Conservation (phyloP, 1,140 invertebrate genomes). For the Phocides pigmalion region DNA sequence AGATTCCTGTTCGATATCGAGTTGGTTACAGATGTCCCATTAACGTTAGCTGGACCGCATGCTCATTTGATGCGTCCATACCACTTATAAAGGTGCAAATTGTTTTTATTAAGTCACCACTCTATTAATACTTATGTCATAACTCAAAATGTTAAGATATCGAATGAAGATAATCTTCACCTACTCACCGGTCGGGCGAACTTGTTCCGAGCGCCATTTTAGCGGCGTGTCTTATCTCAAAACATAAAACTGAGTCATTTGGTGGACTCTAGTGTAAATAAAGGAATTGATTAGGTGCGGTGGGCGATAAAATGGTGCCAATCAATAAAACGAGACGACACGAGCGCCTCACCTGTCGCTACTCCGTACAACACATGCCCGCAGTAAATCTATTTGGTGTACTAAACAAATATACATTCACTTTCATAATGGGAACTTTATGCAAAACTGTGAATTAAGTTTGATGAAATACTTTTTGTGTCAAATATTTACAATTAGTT, state of each 20-base stretch:
- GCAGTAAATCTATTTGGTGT: constrained; percentile 3
- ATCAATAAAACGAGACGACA: constrained; percentile 30
- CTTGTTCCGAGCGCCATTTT: constrained; percentile 18
- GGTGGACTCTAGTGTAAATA: constrained; percentile 28
- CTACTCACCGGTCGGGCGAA: no score
- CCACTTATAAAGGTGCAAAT: no score
- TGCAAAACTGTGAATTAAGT: constrained; percentile 2
- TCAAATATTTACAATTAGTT: not conserved
- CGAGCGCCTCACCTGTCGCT: constrained; percentile 14
- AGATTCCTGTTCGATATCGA: no score
- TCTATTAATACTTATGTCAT: no score
- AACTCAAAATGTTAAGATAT: no score
- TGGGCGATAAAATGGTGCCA: constrained; percentile 22
- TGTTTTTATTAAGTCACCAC: no score
- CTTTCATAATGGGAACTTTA: constrained; percentile 2
- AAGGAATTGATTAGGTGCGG: constrained; percentile 30
- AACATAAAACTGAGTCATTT: constrained; percentile 27
- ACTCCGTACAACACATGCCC: not conserved
- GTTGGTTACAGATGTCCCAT: no score
- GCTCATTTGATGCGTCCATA: no score
- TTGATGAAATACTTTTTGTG: constrained; percentile 1
- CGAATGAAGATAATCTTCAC: no score
- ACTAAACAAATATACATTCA: not conserved
- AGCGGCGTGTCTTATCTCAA: constrained; percentile 14
- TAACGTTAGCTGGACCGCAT: no score